Evolutionary conservation across 1,140 invertebrate genomes (phyloP).

Genomic region (Eupristina koningsbergeri): DNA sequence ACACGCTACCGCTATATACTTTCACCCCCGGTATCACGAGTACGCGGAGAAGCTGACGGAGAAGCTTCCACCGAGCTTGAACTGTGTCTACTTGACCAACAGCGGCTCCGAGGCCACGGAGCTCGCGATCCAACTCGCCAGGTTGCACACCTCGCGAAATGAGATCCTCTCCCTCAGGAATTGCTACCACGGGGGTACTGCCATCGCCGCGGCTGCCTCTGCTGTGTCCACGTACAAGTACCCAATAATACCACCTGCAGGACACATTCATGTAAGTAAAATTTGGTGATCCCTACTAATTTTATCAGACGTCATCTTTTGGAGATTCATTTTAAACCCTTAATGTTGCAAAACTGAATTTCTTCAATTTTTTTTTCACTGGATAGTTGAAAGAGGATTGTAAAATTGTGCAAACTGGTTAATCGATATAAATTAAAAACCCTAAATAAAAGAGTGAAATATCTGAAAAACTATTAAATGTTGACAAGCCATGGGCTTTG

Average conservation of each 20-base stretch:
- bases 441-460: too few relatives aligned
- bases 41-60: constrained; percentile 87
- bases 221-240: constrained; percentile 86
- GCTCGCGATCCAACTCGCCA: constrained; percentile 89
- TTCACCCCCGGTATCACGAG: constrained; percentile 91
- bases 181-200: constrained; percentile 92
- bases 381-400: too few relatives aligned
- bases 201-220: constrained; percentile 86
- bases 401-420: too few relatives aligned
- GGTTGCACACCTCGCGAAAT: constrained; percentile 86
- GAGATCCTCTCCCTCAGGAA: constrained; percentile 91
- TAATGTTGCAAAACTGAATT: too few relatives aligned
- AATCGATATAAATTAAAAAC: too few relatives aligned
- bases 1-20: constrained; percentile 94
- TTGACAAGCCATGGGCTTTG: too few relatives aligned
- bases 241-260: constrained; percentile 81
- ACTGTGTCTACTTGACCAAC: constrained; percentile 94
- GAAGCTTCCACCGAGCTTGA: constrained; percentile 85
- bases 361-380: too few relatives aligned
- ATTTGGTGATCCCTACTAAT: not conserved
- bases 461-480: too few relatives aligned
- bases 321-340: too few relatives aligned
- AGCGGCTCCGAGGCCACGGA: constrained; percentile 98
- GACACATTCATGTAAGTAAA: constrained; percentile 88
- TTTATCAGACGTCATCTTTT: too few relatives aligned